phyloP scores from a whole-genome alignment of 2,797 vertebrate species.

The Hapalemur alaotrensis region DNA sequence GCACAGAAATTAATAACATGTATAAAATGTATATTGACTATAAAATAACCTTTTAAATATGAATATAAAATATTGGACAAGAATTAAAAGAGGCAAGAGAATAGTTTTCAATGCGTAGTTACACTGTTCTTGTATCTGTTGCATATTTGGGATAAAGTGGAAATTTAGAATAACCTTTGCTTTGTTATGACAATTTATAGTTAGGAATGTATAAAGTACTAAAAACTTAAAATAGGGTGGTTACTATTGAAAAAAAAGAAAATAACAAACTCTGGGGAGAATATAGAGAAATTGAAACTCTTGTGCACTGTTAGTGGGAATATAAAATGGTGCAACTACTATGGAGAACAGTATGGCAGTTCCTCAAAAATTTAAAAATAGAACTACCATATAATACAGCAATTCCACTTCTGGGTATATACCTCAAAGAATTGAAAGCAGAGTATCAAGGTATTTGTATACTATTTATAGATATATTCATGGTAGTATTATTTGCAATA shows the following conservation, averaged over 20 bases:
- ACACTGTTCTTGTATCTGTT: neutral
- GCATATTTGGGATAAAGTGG: neutral
- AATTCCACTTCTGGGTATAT: neutral
- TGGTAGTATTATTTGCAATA: neutral
- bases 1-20: neutral
- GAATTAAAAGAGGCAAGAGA: neutral
- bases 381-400: neutral
- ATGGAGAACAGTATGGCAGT: neutral
- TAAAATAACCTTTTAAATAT: neutral
- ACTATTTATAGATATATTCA: neutral
- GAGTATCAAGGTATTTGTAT: neutral
- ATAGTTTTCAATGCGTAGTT: neutral
- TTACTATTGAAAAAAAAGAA: neutral
- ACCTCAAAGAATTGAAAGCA: neutral
- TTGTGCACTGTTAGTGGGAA: neutral
- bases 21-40: neutral
- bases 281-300: neutral
- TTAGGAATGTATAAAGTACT: neutral
- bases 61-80: neutral
- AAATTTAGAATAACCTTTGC: neutral
- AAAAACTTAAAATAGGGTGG: neutral
- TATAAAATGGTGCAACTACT: neutral
- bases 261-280: neutral
- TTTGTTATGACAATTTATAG: neutral
- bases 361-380: neutral